Evolutionary conservation across 2,888 invertebrate species (phyloP).

Genomic region (Caenorhabditis panamensis): DNA sequence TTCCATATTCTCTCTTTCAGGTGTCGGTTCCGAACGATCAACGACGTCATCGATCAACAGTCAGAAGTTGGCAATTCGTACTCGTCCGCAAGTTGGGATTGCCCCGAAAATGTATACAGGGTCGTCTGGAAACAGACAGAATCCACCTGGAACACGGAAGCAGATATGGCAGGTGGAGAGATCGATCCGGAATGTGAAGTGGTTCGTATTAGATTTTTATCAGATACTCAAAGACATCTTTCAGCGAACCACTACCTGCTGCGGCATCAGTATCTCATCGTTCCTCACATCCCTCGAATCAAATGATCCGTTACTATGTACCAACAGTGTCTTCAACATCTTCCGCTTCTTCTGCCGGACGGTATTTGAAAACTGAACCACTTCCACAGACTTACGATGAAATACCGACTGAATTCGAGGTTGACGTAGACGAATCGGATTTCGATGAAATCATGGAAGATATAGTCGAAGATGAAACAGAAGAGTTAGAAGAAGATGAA

Average conservation of each 20-base stretch:
- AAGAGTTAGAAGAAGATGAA: slow-evolving; percentile 13
- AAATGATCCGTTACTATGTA: neutral
- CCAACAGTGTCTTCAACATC: neutral
- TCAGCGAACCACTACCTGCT: neutral
- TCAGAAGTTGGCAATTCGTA: slow-evolving; percentile 17
- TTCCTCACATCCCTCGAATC: neutral
- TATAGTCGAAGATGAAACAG: neutral
- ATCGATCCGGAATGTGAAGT: neutral
- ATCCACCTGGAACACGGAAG: neutral
- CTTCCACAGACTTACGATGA: slow-evolving; percentile 15
- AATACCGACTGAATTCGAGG: slow-evolving; percentile 4
- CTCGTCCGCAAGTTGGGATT: slow-evolving; percentile 15
- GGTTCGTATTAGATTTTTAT: no score
- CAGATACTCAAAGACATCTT: no score
- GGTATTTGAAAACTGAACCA: slow-evolving; percentile 5
- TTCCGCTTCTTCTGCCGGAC: neutral
- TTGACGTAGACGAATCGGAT: neutral
- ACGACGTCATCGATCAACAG: neutral
- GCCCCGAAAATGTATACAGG: slow-evolving; percentile 19
- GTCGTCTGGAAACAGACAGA: neutral
- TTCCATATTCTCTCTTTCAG: slow-evolving; percentile 4
- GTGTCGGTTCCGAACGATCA: slow-evolving; percentile 26
- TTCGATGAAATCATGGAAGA: slow-evolving; percentile 1
- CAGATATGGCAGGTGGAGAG: slow-evolving; percentile 17
- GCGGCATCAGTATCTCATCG: neutral